Evolutionary conservation across 2,888 invertebrate genomes (phyloP).

Genomic region (Tinea semifulvella): DNA sequence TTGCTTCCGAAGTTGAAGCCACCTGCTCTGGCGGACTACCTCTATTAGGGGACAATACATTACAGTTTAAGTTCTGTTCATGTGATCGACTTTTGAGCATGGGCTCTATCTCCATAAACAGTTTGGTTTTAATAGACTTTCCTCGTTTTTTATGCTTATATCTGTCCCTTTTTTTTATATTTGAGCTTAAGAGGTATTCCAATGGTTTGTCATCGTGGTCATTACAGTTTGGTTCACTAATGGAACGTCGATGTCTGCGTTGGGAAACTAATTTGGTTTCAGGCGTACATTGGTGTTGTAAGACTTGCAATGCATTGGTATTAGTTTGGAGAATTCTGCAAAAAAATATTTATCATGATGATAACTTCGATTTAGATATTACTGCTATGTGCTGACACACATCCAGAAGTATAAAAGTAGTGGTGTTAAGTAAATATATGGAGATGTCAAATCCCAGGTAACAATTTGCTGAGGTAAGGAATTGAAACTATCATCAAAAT

Average conservation of each 20-base stretch:
- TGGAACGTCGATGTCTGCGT: conserved; percentile 43
- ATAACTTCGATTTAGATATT: too few species aligned
- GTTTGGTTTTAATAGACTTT: conserved; percentile 47
- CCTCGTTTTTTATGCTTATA: conserved; percentile 29
- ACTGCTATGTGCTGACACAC: too few species aligned
- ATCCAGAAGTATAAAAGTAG: too few species aligned
- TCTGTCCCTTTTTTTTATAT: conserved; percentile 33
- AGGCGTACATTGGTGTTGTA: conserved; percentile 43
- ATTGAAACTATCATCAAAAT: too few species aligned
- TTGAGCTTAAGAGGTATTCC: conserved; percentile 36
- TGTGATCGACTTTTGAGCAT: conserved; percentile 19
- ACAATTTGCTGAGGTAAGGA: too few species aligned
- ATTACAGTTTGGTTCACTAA: conserved; percentile 45
- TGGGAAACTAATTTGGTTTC: conserved; percentile 42
- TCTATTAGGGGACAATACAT: conserved; percentile 29
- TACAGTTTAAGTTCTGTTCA: conserved; percentile 27
- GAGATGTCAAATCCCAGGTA: too few species aligned
- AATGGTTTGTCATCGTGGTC: conserved; percentile 29
- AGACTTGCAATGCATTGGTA: conserved; percentile 39
- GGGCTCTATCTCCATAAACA: conserved; percentile 35
- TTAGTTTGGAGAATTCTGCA: conserved; percentile 51
- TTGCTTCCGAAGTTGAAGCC: conserved; percentile 35
- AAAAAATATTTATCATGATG: too few species aligned
- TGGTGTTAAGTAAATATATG: too few species aligned
- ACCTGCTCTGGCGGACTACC: too few species aligned